phyloP scores from a whole-genome alignment of 2,888 invertebrate genomes.

The Ecdyonurus torrentis region DNA sequence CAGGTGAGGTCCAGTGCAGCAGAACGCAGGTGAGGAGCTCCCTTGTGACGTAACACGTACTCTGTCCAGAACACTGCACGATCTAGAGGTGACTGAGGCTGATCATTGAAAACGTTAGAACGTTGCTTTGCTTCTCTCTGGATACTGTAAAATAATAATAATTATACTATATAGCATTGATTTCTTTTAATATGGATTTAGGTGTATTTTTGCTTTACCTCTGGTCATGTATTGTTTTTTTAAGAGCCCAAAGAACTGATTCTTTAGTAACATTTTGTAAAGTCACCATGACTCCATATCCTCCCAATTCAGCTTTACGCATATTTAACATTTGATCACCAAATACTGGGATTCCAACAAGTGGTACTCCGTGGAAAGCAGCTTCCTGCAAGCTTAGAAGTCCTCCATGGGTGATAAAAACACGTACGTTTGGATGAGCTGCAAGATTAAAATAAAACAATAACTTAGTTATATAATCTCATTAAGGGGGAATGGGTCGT shows the following conservation, averaged over 20 bases:
- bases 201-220: conserved; percentile 23
- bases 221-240: conserved; percentile 27
- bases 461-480: no score
- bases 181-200: not conserved
- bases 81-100: conserved; percentile 19
- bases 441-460: no score
- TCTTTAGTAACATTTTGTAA: conserved; percentile 19
- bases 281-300: conserved; percentile 28
- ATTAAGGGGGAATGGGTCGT: no score
- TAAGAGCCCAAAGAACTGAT: conserved; percentile 26
- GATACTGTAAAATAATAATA: not conserved
- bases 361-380: conserved; percentile 29
- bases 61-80: conserved; percentile 22
- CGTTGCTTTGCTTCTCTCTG: not conserved
- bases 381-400: conserved; percentile 37
- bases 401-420: conserved; percentile 42
- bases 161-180: not conserved
- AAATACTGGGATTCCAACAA: conserved; percentile 33
- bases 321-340: conserved; percentile 38
- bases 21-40: conserved; percentile 16
- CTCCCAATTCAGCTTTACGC: conserved; percentile 31
- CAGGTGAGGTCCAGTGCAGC: conserved; percentile 13
- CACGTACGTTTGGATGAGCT: conserved; percentile 35
- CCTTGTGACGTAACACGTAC: conserved; percentile 22
- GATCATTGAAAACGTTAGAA: conserved; percentile 11